Evolutionary conservation across 2,797 vertebrate species (phyloP).

Genomic region (Peromyscus attwateri): DNA sequence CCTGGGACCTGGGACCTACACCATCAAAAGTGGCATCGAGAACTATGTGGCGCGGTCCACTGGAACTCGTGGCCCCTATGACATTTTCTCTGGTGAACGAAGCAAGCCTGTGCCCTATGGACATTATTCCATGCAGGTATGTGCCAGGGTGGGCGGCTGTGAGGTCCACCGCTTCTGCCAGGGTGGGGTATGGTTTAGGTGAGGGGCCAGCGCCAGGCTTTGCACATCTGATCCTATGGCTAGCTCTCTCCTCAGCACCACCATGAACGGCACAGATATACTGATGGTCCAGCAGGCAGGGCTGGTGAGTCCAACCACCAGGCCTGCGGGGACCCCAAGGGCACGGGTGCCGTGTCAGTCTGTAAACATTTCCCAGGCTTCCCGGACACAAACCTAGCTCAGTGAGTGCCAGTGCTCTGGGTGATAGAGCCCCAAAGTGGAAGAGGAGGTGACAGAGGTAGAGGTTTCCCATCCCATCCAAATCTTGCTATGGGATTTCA

Average conservation of each 20-base stretch:
- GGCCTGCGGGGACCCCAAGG: not conserved
- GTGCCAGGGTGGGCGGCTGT: not conserved
- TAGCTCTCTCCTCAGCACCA: not conserved
- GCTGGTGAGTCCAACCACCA: accelerated
- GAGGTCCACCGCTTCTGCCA: not conserved
- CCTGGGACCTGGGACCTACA: slow-evolving; percentile 87
- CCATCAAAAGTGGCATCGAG: slow-evolving; percentile 81
- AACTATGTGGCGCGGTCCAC: slow-evolving; percentile 62
- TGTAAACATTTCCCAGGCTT: not conserved
- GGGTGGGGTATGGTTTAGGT: accelerated
- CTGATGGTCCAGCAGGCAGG: not conserved
- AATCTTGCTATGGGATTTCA: not conserved
- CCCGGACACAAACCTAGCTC: not conserved
- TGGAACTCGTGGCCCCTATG: slow-evolving; percentile 82
- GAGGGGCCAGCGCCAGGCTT: not conserved
- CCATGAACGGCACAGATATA: accelerated
- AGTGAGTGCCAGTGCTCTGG: not conserved
- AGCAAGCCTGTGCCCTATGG: slow-evolving; percentile 77
- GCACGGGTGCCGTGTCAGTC: not conserved
- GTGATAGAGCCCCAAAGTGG: not conserved
- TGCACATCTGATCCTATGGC: not conserved
- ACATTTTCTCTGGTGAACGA: slow-evolving; percentile 81
- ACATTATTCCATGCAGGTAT: slow-evolving; percentile 84
- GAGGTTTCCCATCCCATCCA: not conserved
- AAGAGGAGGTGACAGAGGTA: not conserved